Evolutionary conservation across 2,113 vertebrate genomes (phyloP), one percentile per base, ranked within the genome.

Genomic region (Andinoacara biseriatus): DNA sequence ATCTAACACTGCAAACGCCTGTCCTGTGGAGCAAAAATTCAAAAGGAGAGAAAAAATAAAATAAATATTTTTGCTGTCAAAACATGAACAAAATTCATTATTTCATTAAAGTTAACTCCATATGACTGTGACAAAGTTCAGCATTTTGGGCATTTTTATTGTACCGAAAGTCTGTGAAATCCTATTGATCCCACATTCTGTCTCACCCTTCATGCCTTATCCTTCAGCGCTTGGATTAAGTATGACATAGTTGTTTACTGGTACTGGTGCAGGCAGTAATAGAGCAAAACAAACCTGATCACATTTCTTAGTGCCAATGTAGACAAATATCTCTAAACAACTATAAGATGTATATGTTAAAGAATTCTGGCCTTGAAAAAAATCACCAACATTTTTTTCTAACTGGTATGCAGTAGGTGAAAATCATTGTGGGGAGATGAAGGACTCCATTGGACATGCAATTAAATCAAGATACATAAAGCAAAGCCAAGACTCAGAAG

Each of bases 351-450:
- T 46, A 52, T 52, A 31, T 72, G 13, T 52, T 52, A 72, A 31
- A 54, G 4, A 31, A 46, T 54, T 72, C 33, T 0, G 0, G 20
- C 10, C 31, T 54, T 54, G 13, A 72, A 72, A 72, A 72, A 26
- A 52, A 54, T 52, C 46, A 72, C 6, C 0, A 31, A 49, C 15
- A 8, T 52, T 17, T 62, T 60, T 58, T 43, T 58, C 5, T 78
- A n/a, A 74, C 2, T 72, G 22, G 58, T 18, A 43, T 26, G 18
- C 13, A 14, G 40, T 35, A 90, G 83, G 78, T 77, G 38, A 52
- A 35, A 78, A 75, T 67, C 4, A 56, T 52, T 76, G 2, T 29
- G 74, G 81, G 26, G 83, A 76, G 5, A 62, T 24, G 13, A 57
- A 83, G 3, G 58, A 76, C 38, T 29, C 76, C 15, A 49, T 1